A percentile compares a stretch with the other conserved stretches of the same genome.
Evolutionary conservation across 2,888 invertebrate genomes (phyloP).

Genomic region (Hipparchia sbordonii): DNA sequence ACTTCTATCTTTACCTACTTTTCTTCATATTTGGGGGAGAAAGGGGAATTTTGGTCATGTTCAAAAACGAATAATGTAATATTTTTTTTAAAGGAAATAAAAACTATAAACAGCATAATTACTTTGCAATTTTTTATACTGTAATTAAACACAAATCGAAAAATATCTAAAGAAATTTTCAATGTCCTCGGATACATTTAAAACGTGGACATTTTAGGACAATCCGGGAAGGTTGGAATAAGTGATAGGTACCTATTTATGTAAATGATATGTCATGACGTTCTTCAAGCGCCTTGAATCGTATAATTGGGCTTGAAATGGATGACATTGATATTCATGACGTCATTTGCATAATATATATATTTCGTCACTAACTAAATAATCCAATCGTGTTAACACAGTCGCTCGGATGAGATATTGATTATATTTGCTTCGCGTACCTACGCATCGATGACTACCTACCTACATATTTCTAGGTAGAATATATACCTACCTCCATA

Average conservation of each 20-base stretch:
- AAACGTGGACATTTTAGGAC: background rate
- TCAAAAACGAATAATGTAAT: no score
- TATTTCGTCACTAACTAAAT: slow-evolving; percentile 25
- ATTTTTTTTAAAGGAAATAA: no score
- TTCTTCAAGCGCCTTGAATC: slow-evolving; percentile 41
- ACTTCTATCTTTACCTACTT: no score
- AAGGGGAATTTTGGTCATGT: no score
- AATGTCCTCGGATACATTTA: background rate
- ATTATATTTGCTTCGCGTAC: slow-evolving; percentile 14
- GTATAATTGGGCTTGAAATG: slow-evolving; percentile 37
- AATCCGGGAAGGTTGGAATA: background rate
- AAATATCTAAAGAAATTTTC: background rate
- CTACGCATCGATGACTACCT: background rate
- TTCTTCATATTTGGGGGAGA: no score
- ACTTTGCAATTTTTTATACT: no score
- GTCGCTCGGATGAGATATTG: slow-evolving; percentile 16
- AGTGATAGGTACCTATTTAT: slow-evolving; percentile 34
- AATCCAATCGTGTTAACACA: slow-evolving; percentile 26
- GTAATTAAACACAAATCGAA: no score
- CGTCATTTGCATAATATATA: slow-evolving; percentile 32
- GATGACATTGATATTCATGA: slow-evolving; percentile 37
- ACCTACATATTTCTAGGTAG: background rate
- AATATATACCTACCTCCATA: background rate
- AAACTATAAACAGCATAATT: no score
- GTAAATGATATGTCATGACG: slow-evolving; percentile 52